Evolutionary conservation across 2,113 vertebrate species (phyloP).

Genomic region (Lampris incognitus): DNA sequence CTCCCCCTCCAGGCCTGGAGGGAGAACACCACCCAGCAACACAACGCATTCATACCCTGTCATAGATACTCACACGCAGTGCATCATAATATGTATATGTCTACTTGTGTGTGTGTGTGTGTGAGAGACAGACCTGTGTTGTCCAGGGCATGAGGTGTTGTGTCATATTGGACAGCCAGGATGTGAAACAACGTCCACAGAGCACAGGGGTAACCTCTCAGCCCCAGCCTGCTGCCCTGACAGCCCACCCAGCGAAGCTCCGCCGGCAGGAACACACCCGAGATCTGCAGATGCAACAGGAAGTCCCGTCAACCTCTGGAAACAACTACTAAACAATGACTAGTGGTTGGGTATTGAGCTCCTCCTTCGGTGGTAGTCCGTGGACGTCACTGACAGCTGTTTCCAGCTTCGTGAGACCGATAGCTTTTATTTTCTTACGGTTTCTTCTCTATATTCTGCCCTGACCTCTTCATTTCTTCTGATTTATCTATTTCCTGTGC

Average conservation of each 20-base stretch:
- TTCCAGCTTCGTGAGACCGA: no score
- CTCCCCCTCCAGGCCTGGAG: constrained; percentile 83
- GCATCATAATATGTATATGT: neutral
- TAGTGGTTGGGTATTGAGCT: no score
- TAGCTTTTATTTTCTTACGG: no score
- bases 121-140: constrained; percentile 84
- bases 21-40: neutral
- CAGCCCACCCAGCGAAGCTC: constrained; percentile 90
- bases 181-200: constrained; percentile 95
- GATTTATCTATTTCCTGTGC: no score
- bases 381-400: no score
- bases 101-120: constrained; percentile 19
- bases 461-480: no score
- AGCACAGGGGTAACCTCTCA: constrained; percentile 92
- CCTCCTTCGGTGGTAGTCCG: no score
- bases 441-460: no score
- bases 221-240: constrained; percentile 88
- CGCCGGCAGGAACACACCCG: constrained; percentile 87
- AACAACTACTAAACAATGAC: no score
- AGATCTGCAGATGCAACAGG: constrained; percentile 83
- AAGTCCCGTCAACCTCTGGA: constrained; percentile 13
- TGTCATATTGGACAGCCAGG: constrained; percentile 85
- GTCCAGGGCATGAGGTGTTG: constrained; percentile 80
- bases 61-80: no score
- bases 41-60: no score